Evolutionary conservation across 2,888 invertebrate species (phyloP).

Genomic region (Polydesmus complanatus): DNA sequence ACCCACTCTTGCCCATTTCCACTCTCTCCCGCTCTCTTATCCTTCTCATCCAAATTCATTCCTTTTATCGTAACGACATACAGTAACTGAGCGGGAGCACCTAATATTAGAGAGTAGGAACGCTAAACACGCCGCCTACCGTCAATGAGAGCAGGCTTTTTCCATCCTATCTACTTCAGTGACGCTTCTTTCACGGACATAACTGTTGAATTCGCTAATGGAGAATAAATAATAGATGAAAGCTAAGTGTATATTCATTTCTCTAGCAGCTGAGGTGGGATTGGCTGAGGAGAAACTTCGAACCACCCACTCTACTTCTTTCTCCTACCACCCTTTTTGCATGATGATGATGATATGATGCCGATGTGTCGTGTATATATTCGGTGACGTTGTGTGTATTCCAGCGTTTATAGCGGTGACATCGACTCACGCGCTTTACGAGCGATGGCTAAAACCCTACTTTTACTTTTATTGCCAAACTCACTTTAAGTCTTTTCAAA

Average conservation of each 20-base stretch:
- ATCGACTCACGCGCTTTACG: too few species aligned
- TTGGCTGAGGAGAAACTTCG: not conserved
- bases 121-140: not conserved
- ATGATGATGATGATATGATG: too few species aligned
- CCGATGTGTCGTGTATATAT: too few species aligned
- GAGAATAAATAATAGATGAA: slow-evolving; percentile 15
- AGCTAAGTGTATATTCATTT: slow-evolving; percentile 17
- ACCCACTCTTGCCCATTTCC: not conserved
- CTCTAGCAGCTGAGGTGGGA: not conserved
- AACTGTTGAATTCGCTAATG: slow-evolving; percentile 13
- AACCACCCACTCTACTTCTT: too few species aligned
- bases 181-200: not conserved
- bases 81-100: not conserved
- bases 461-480: too few species aligned
- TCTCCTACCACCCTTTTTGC: too few species aligned
- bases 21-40: not conserved
- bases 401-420: too few species aligned
- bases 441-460: too few species aligned
- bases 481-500: too few species aligned
- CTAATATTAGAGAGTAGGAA: not conserved
- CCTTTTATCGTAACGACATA: not conserved
- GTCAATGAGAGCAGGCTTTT: not conserved
- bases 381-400: too few species aligned
- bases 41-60: not conserved
- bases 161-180: not conserved